Conservation (phyloP, 1,140 invertebrate species). For the Eupeodes corollae region DNA sequence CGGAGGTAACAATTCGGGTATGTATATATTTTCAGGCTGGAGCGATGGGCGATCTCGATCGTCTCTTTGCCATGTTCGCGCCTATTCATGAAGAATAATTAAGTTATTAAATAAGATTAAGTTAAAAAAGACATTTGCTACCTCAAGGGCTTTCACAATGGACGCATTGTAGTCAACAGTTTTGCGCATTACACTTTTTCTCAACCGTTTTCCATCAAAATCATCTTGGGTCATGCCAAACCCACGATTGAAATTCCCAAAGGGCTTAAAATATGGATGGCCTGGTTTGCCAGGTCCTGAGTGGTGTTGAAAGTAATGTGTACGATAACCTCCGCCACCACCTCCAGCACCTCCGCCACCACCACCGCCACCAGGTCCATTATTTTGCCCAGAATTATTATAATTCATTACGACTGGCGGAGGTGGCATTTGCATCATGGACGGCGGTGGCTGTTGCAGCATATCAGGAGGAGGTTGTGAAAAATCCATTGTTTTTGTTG, state of each 20-base stretch:
- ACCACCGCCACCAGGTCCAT: conserved; percentile 6
- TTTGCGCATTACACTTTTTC: conserved; percentile 94
- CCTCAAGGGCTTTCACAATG: conserved; percentile 82
- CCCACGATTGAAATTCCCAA: conserved; percentile 28
- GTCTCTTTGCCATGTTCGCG: conserved; percentile 88
- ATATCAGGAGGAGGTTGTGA: conserved; percentile 31
- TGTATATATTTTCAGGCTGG: conserved; percentile 85
- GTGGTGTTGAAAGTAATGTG: conserved; percentile 1
- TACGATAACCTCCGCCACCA: background rate
- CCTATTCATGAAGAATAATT: conserved; percentile 40
- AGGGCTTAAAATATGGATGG: conserved; percentile 25
- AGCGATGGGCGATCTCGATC: conserved; percentile 71
- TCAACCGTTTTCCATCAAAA: conserved; percentile 88
- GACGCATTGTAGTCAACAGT: conserved; percentile 98
- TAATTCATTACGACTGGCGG: conserved; percentile 23
- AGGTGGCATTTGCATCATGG: conserved; percentile 26
- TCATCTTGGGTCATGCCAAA: conserved; percentile 60
- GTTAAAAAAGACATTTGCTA: conserved; percentile 17
- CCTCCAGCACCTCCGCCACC: background rate
- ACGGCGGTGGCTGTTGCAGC: conserved; percentile 26
- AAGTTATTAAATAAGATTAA: background rate
- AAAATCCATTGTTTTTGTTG: conserved; percentile 18
- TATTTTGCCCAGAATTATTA: conserved; percentile 30
- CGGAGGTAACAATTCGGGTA: conserved; percentile 78
- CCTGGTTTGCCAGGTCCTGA: background rate